Base-by-base conservation (phyloP, 2,113 vertebrate genomes). In the Nothoprocta pentlandii region DNA sequence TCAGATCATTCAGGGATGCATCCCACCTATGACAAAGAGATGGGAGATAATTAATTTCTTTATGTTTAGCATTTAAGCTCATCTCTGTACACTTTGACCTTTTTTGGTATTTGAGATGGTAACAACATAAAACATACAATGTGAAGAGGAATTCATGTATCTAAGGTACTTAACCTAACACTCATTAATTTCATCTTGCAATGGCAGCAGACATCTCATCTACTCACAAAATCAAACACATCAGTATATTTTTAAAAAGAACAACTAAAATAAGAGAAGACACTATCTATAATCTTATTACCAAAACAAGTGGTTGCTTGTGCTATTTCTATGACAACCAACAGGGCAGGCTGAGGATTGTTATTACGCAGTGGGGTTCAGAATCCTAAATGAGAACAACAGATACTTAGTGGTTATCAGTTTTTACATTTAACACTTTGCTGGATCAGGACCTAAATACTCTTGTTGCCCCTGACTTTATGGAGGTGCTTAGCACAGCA, bases 321-420 rank as follows among this genome's bases (percentile, higher is more conserved):
- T 61, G 78, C 36, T 89, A 92, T 96, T 94, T 95, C 92, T 96
- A 90, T 96, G 90, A 95, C 91, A 95, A 95, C 95, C 85, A 94
- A 86, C 2, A 0, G 51, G 70, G 64, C 78, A 82, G 62, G 62
- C 68, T 89, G 90, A 94, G 96, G 87, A 87, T 81, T 83, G 85
- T 75, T 92, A 81, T 93, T 91, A 96, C 64, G 4, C 54, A 64
- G 88, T 84, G 66, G 70, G 68, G 41, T 77, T 91, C 87, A 64
- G 86, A 96, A 85, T 93, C 62, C 68, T 87, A 90, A 87, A 88
- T 41, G 58, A 94, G 61, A 94, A 80, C 32, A 81, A 85, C 58
- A 91, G 74, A 80, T 15, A 76, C 69, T 82, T 63, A 67, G 42
- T 54, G 63, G 64, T 70, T 89, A 62, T 8, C 80, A 80, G 54